Evolutionary conservation across 2,888 invertebrate genomes (phyloP).

Genomic region (Plebejus anna): DNA sequence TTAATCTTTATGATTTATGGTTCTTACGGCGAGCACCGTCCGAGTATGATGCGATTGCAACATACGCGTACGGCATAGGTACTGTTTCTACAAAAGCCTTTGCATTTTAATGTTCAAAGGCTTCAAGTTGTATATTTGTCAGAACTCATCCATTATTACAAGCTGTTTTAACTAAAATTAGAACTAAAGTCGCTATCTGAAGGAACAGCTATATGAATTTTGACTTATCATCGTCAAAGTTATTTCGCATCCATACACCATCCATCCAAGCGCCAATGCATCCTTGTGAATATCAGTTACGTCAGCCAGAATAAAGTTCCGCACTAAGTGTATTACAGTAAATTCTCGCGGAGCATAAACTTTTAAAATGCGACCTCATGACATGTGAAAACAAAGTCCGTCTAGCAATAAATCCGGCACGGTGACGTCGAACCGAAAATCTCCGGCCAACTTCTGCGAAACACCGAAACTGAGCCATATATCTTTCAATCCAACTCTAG

Average conservation of each 20-base stretch:
- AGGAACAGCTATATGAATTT: background rate
- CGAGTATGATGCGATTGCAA: background rate
- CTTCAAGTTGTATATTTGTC: background rate
- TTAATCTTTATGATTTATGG: constrained; percentile 7
- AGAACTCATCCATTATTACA: background rate
- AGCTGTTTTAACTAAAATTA: background rate
- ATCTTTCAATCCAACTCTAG: constrained; percentile 60
- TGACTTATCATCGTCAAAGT: background rate
- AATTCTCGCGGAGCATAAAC: constrained; percentile 40
- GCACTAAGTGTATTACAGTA: constrained; percentile 31
- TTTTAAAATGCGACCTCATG: constrained; percentile 54
- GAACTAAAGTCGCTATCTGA: too few species aligned
- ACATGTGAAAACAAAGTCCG: constrained; percentile 68
- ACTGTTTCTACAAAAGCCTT: background rate
- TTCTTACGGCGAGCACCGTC: background rate
- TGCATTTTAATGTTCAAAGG: too few species aligned
- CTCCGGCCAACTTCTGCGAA: constrained; percentile 62
- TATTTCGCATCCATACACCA: background rate
- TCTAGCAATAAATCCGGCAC: constrained; percentile 72
- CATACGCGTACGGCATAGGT: background rate
- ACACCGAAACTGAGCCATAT: constrained; percentile 71
- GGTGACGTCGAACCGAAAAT: constrained; percentile 68
- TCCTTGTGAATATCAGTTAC: constrained; percentile 1
- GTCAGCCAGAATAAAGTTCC: constrained; percentile 21
- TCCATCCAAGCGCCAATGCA: background rate